phyloP scores from a whole-genome alignment of 2,888 invertebrate genomes.

The Dasysyrphus tricinctus region DNA sequence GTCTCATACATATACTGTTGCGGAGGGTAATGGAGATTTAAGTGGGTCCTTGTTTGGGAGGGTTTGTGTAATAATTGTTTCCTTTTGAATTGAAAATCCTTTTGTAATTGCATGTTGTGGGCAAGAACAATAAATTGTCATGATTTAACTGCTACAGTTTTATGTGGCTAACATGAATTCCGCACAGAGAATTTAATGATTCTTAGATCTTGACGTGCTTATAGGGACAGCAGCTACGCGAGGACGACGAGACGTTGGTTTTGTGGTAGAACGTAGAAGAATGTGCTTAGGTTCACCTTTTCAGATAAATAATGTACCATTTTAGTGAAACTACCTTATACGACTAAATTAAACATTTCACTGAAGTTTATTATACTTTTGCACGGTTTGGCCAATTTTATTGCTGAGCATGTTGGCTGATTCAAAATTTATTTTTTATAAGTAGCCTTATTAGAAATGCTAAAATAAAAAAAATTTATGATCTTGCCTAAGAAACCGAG shows the following conservation, averaged over 20 bases:
- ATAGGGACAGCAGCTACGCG: not conserved
- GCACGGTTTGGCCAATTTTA: conserved; percentile 25
- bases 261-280: not conserved
- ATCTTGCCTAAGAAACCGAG: not conserved
- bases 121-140: conserved; percentile 69
- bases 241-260: not conserved
- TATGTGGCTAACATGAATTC: conserved; percentile 67
- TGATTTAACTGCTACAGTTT: conserved; percentile 69
- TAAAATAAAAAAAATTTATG: not conserved
- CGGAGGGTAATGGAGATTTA: conserved; percentile 67
- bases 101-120: conserved; percentile 74
- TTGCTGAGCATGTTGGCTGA: conserved; percentile 14
- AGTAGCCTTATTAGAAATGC: not conserved
- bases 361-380: conserved; percentile 32
- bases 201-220: conserved; percentile 17
- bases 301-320: conserved; percentile 40
- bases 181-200: conserved; percentile 55
- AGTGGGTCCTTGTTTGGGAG: conserved; percentile 69
- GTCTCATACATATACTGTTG: not conserved
- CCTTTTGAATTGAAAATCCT: conserved; percentile 73
- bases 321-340: conserved; percentile 11
- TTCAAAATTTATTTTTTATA: not conserved
- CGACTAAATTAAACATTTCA: conserved; percentile 25
- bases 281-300: conserved; percentile 32
- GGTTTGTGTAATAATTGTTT: conserved; percentile 72